These are phyloP conservation scores for Phyllotreta striolata DNA, from an alignment of 2,888 invertebrate genomes.

Conservation along the genomic window DNA sequence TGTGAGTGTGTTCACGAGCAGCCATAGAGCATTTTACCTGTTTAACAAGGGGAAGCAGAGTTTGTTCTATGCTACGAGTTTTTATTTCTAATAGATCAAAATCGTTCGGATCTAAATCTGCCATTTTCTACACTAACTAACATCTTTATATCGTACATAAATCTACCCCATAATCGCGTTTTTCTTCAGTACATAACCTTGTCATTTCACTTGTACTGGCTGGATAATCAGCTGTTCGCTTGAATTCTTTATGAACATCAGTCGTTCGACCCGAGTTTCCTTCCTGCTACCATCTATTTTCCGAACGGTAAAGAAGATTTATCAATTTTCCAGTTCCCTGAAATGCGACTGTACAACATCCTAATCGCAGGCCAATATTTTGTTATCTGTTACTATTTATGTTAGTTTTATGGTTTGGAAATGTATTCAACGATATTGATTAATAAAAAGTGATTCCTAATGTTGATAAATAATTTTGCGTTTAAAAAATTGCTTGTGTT, in stretches of 20 bases:
- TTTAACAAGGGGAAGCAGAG: constrained; percentile 90
- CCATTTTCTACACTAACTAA: constrained; percentile 63
- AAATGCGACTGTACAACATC: too few species aligned
- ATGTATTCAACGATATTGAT: too few species aligned
- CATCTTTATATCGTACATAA: constrained; percentile 46
- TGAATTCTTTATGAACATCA: constrained; percentile 1
- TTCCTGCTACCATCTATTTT: constrained; percentile 21
- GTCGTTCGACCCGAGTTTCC: neutral
- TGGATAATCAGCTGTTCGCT: constrained; percentile 49
- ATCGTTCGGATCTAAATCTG: constrained; percentile 67
- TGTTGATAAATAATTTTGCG: too few species aligned
- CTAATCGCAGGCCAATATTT: too few species aligned
- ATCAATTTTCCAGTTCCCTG: neutral
- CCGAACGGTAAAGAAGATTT: neutral
- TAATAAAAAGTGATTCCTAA: too few species aligned
- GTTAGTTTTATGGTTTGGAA: too few species aligned
- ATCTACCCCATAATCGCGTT: constrained; percentile 39
- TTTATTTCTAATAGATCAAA: constrained; percentile 80
- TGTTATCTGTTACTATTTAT: too few species aligned
- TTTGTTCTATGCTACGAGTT: constrained; percentile 94
- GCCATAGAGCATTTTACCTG: constrained; percentile 73
- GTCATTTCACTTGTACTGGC: constrained; percentile 37
- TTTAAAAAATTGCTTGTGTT: too few species aligned
- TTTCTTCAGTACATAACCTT: constrained; percentile 49
- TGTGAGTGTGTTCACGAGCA: constrained; percentile 26